Percentiles rank a stretch among this genome's conserved stretches.
Evolutionary conservation across 2,888 invertebrate genomes (phyloP).

Genomic region (Branchinecta sandiegonensis): DNA sequence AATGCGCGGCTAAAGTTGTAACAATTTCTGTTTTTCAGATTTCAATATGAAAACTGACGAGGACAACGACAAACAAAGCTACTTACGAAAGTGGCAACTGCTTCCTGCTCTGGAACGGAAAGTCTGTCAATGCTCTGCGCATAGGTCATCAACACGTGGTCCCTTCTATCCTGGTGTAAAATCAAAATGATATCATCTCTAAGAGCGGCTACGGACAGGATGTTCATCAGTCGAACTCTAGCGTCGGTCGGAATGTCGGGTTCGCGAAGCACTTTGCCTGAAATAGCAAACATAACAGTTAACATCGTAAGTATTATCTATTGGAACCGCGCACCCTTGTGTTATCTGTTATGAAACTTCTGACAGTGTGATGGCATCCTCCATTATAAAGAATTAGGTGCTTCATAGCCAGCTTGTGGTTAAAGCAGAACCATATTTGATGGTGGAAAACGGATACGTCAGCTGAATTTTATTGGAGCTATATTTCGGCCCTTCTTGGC

Average conservation of each 20-base stretch:
- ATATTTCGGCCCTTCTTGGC: too few relatives aligned
- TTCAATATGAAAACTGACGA: slow-evolving; percentile 23
- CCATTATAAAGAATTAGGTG: too few relatives aligned
- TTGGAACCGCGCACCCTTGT: too few relatives aligned
- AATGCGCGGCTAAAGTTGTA: too few relatives aligned
- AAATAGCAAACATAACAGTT: slow-evolving; percentile 2
- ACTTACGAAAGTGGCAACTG: slow-evolving; percentile 57
- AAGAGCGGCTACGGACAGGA: slow-evolving; percentile 58
- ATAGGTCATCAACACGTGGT: slow-evolving; percentile 75
- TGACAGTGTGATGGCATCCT: too few relatives aligned
- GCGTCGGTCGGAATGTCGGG: slow-evolving; percentile 37
- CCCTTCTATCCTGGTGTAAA: slow-evolving; percentile 73
- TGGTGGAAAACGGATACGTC: too few relatives aligned
- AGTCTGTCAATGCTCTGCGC: slow-evolving; percentile 62
- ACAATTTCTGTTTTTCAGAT: background rate
- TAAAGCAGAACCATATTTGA: background rate
- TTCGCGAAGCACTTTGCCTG: slow-evolving; percentile 28
- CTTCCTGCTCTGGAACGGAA: slow-evolving; percentile 57
- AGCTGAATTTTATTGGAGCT: too few relatives aligned
- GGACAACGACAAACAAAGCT: background rate
- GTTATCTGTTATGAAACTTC: too few relatives aligned
- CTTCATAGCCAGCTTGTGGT: too few relatives aligned
- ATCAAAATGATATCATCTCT: slow-evolving; percentile 79
- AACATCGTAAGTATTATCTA: too few relatives aligned
- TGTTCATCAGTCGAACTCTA: slow-evolving; percentile 51